Evolutionary conservation across 2,113 vertebrate genomes (phyloP).

Genomic region (Butastur rufipennis): DNA sequence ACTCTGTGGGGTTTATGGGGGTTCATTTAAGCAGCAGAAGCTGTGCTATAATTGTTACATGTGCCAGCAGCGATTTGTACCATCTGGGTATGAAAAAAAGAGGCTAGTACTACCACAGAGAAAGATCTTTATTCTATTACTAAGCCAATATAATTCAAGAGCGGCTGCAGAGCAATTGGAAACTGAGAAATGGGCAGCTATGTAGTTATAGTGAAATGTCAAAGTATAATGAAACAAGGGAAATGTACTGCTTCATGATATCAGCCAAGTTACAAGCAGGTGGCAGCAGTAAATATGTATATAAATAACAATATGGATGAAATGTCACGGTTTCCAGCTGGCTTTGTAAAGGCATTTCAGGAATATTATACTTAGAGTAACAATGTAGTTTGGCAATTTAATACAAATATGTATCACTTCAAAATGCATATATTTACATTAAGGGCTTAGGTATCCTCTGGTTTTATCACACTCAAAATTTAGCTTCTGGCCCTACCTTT

Average conservation of each 20-base stretch:
- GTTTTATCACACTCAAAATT: background rate
- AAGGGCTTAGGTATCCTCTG: background rate
- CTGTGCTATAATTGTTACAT: constrained; percentile 70
- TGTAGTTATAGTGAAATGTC: constrained; percentile 71
- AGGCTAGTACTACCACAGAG: constrained; percentile 23
- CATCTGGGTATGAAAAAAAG: constrained; percentile 70
- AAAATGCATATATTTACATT: constrained; percentile 1
- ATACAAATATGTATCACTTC: background rate
- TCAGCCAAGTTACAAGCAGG: constrained; percentile 70
- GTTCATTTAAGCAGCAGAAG: constrained; percentile 76
- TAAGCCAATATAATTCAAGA: constrained; percentile 67
- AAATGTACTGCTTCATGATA: constrained; percentile 42
- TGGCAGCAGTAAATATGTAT: constrained; percentile 74
- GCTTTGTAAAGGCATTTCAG: constrained; percentile 63
- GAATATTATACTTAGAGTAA: constrained; percentile 56
- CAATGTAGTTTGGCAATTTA: constrained; percentile 34
- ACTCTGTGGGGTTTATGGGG: constrained; percentile 69
- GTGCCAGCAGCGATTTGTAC: constrained; percentile 69
- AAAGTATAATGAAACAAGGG: constrained; percentile 71
- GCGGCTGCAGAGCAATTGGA: constrained; percentile 66
- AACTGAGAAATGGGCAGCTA: constrained; percentile 64
- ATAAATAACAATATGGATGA: constrained; percentile 75
- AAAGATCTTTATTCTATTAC: constrained; percentile 73
- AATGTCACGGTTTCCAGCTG: constrained; percentile 71
- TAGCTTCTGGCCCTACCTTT: background rate